Base-by-base conservation (phyloP, 2,888 invertebrate species). In the Nemotelus pantherinus region DNA sequence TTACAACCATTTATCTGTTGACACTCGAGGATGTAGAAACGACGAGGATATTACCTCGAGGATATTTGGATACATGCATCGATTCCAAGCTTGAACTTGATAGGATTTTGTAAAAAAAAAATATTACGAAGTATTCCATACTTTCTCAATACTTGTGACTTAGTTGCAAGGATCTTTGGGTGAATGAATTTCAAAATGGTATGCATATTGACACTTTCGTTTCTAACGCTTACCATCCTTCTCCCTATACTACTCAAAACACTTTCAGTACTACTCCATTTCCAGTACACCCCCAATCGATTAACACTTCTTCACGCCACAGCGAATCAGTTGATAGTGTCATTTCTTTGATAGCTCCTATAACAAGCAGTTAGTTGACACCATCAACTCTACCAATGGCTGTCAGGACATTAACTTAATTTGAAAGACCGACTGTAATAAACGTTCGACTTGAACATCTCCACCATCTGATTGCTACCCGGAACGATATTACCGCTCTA, bases 1-100 rank as follows among this genome's bases (percentile, higher is more conserved):
- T 79, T 79, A 76, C 63, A 41, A 76, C 77, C 77, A 79, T 79
- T 79, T 79, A 77, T 79, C 78, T 76, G 79, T 77, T 79, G 78
- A 78, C 79, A 78, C 79, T 77, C 76, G 63, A 39, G 60, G 39
- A 39, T 68, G 25, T 47, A 44, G 57, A 65, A 76, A 55, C 55
- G 76, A 63, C 76, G 55, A 74, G 60, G 79, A 68, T 76, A 79
- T 79, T 79, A 77, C 48, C 43, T 53, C 6, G 0, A 41, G 1
- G 25, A 25, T 25, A 60, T 60, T 41, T 60, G 60, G n/a, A 60
- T 60, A 6, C n/a, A 60, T 9, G 60, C n/a, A 6, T 60, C 25
- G 60, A 60, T 1, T 25, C 25, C 25, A 25, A 25, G 25, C 25
- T 25, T 25, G 25, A 25, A 25, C 25, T 25, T 25, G 25, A 25